A percentile compares a stretch with the other conserved stretches of the same genome.
These are phyloP conservation scores for Ophioninae sp. DNA, from an alignment of 2,888 invertebrate species.

Conservation along the genomic window DNA sequence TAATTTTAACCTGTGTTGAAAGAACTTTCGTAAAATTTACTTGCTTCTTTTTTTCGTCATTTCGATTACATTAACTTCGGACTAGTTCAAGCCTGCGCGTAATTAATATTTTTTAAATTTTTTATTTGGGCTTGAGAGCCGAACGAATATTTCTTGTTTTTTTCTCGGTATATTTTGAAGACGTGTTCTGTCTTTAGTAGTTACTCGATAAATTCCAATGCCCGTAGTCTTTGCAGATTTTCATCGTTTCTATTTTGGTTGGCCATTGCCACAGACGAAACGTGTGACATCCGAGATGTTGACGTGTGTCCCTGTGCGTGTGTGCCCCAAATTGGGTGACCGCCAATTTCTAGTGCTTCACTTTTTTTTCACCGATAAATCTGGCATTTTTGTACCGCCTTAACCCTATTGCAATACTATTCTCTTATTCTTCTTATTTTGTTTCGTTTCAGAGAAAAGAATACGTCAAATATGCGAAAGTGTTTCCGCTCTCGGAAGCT, in stretches of 20 bases:
- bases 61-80: neutral
- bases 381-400: neutral
- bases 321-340: constrained; percentile 58
- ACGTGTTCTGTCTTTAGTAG: neutral
- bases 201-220: constrained; percentile 63
- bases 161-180: neutral
- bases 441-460: constrained; percentile 90
- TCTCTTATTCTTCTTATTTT: constrained; percentile 27
- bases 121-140: neutral
- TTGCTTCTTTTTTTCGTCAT: neutral
- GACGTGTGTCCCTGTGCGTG: constrained; percentile 11
- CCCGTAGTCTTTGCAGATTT: constrained; percentile 58
- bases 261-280: constrained; percentile 71
- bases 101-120: neutral
- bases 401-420: neutral
- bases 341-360: constrained; percentile 62
- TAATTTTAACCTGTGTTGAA: neutral
- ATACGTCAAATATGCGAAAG: constrained; percentile 97
- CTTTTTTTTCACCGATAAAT: constrained; percentile 39
- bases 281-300: constrained; percentile 68
- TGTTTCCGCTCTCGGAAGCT: constrained; percentile 91
- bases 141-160: neutral
- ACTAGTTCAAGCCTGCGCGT: neutral
- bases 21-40: neutral
- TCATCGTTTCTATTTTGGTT: constrained; percentile 69